Percentiles rank a stretch among this genome's conserved stretches.
These are phyloP conservation scores for Ciconia maguari DNA, from an alignment of 2,113 vertebrate genomes.

Conservation along the genomic window DNA sequence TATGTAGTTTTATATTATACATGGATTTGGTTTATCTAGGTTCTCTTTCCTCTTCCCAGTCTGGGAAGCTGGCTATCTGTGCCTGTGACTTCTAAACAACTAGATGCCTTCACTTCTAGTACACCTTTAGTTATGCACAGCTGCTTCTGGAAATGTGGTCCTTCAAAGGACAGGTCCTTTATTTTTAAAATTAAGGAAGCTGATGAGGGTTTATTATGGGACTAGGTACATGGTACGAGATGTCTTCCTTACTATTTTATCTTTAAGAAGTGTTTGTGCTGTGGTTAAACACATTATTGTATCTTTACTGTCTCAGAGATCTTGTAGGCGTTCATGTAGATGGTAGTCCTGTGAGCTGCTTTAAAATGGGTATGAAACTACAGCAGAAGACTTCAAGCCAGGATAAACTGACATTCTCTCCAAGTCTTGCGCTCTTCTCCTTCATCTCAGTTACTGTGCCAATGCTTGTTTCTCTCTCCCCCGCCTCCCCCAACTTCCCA, in stretches of 20 bases:
- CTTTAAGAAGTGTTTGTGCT: background rate
- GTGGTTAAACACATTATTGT: background rate
- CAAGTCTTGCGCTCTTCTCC: background rate
- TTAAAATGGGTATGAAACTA: background rate
- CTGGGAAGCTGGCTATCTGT: background rate
- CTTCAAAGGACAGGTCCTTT: background rate
- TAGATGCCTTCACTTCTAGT: background rate
- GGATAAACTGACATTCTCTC: background rate
- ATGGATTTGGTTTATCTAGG: background rate
- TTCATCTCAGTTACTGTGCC: background rate
- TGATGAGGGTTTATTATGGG: background rate
- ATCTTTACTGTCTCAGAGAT: background rate
- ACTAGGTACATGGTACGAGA: background rate
- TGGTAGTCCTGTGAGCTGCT: background rate
- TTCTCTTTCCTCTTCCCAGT: background rate
- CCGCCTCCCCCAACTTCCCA: background rate
- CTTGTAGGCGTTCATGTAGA: background rate
- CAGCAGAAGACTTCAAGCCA: background rate
- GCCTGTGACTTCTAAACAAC: background rate
- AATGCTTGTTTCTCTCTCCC: background rate
- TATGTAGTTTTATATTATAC: background rate
- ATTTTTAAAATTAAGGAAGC: background rate
- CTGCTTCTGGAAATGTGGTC: background rate
- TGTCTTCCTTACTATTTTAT: background rate
- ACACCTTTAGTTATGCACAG: background rate